Evolutionary conservation across 2,888 invertebrate species (phyloP), one percentile per base, ranked within the genome.

Genomic region (Tortrix viridana): DNA sequence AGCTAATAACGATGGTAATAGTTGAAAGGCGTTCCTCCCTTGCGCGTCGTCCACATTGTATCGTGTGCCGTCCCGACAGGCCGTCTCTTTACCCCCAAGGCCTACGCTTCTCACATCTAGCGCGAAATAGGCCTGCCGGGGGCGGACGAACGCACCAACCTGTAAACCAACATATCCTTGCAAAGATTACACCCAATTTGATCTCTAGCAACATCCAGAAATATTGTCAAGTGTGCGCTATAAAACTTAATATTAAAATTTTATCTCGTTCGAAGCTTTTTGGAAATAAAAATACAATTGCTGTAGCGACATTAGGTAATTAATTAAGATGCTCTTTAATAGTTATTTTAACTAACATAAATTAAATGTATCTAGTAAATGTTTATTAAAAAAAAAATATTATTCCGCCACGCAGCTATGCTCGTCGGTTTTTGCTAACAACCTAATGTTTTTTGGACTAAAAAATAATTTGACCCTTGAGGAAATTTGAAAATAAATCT

Each of bases 91-190:
- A 26, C 12, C 19, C 19, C 22, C 5, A 16, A 41, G 43, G 49
- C 50, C 32, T 9, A 52, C 38, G 57, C 57, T 18, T 44, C 55
- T 20, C 37, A 20, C 47, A 38, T 37, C 57, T 52, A 60, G 53
- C 54, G 53, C 54, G 54, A 53, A 64, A 54, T 46, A 47, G 44
- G 56, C 54, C 59, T 50, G 49, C 38, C 56, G 20, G 47, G 47
- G 59, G 23, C 43, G 43, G 50, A 47, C 46, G 37, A 6, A 32
- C n/a, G 7, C 2, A 20, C 32, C 22, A 22, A 22, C 14, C 12
- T 16, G 38, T 22, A 22, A 41, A 32, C n/a, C 20, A 20, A 19
- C 22, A 41, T 53, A 53, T 6, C 37, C 5, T 50, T 50, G 20
- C 32, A 12, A 23, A 49, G 32, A 18, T 32, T 26, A 49, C 49